A percentile compares a stretch with the other conserved stretches of the same genome.
Evolutionary conservation across 2,888 invertebrate species (phyloP).

Genomic region (Polyommatus icarus): DNA sequence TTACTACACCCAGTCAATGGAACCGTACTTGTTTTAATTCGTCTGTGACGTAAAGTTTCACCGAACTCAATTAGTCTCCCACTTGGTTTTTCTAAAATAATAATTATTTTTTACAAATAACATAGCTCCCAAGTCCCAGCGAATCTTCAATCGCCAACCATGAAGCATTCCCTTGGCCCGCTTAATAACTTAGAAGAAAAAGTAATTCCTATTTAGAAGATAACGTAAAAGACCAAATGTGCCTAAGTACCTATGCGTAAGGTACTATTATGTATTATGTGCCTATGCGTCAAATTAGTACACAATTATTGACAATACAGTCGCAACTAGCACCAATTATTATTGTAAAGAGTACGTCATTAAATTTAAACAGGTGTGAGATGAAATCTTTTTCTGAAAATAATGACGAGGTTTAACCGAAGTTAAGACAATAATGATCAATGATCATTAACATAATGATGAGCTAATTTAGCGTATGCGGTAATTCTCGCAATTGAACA

Average conservation of each 20-base stretch:
- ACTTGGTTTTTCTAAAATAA: background rate
- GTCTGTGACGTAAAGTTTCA: background rate
- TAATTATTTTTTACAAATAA: too few species aligned
- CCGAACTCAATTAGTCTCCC: background rate
- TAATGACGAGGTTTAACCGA: background rate
- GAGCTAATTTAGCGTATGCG: background rate
- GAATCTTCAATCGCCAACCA: too few species aligned
- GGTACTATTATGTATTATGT: too few species aligned
- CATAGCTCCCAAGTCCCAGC: too few species aligned
- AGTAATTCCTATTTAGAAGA: too few species aligned
- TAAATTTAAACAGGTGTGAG: background rate
- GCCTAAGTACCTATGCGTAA: too few species aligned
- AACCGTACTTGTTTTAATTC: slow-evolving; percentile 42
- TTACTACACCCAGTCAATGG: slow-evolving; percentile 47
- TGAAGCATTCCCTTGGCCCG: too few species aligned
- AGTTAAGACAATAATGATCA: background rate
- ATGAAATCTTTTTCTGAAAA: background rate
- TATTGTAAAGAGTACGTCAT: background rate
- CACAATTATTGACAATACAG: too few species aligned
- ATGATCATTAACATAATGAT: background rate
- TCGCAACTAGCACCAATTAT: background rate
- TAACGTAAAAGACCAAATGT: too few species aligned
- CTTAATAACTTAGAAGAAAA: too few species aligned
- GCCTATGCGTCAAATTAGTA: too few species aligned
- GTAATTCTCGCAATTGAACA: background rate